These are phyloP conservation scores for Seira ritae DNA, from an alignment of 2,888 invertebrate genomes.

Conservation along the genomic window DNA sequence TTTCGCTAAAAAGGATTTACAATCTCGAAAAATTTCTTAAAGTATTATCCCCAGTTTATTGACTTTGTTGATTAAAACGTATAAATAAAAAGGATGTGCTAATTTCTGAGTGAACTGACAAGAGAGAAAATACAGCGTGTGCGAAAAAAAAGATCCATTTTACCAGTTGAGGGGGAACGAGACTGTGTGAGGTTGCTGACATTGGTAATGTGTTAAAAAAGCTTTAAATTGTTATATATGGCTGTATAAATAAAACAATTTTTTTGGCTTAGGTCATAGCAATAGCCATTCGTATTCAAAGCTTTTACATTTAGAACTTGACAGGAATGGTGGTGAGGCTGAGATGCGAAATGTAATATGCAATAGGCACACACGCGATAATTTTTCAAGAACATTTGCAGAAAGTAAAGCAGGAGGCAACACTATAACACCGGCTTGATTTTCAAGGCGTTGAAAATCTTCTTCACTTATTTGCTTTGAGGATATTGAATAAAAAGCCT, in stretches of 20 bases:
- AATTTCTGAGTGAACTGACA: constrained; percentile 6
- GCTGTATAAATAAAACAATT: constrained; percentile 6
- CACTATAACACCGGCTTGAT: background rate
- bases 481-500: too few relatives aligned
- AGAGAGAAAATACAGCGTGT: background rate
- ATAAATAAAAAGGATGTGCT: constrained; percentile 17
- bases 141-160: background rate
- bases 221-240: constrained; percentile 20
- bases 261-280: constrained; percentile 4
- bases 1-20: constrained; percentile 2
- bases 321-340: background rate
- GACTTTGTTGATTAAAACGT: constrained; percentile 41
- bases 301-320: background rate
- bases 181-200: background rate
- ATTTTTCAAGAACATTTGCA: constrained; percentile 8
- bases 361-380: background rate
- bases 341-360: background rate
- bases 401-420: background rate
- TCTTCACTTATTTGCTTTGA: too few relatives aligned
- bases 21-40: background rate
- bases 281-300: background rate
- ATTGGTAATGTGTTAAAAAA: constrained; percentile 30
- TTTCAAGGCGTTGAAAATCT: too few relatives aligned
- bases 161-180: background rate
- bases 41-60: constrained; percentile 31